These are phyloP conservation scores for Cariama cristata DNA, from an alignment of 2,113 vertebrate genomes.

Conservation along the genomic window DNA sequence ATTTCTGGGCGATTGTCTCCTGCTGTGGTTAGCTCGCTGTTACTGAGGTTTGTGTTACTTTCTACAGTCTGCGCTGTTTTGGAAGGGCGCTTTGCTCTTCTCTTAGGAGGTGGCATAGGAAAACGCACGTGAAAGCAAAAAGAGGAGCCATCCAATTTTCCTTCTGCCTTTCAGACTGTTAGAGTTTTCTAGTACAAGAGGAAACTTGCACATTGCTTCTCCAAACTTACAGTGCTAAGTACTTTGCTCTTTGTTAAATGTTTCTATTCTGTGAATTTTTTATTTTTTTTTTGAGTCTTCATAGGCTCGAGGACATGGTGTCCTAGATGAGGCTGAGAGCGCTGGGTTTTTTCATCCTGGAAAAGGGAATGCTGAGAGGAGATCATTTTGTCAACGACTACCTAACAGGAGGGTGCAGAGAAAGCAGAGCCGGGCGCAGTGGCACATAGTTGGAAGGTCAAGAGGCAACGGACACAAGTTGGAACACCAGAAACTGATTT, in stretches of 20 bases:
- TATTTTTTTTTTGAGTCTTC: not conserved
- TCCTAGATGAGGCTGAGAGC: not conserved
- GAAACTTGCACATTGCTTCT: not conserved
- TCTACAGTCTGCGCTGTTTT: not conserved
- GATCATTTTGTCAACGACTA: not conserved
- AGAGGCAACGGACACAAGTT: not conserved
- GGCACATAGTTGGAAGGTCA: not conserved
- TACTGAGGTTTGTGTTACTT: not conserved
- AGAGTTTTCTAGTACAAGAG: not conserved
- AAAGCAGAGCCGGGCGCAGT: not conserved
- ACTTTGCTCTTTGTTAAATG: not conserved
- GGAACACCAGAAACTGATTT: not conserved
- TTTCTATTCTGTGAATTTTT: not conserved
- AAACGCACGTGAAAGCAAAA: not conserved
- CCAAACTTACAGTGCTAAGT: not conserved
- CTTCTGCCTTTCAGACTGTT: not conserved
- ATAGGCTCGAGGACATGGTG: not conserved
- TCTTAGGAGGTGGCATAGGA: not conserved
- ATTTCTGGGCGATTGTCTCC: not conserved
- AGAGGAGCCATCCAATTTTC: not conserved
- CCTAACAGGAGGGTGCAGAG: not conserved
- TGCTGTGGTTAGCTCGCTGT: not conserved
- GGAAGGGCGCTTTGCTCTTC: not conserved
- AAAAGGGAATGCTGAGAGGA: not conserved
- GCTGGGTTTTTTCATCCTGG: not conserved